Percentiles rank a stretch among this genome's conserved stretches.
These are phyloP conservation scores for Limnephilus rhombicus DNA, from an alignment of 2,888 invertebrate genomes.

Conservation along the genomic window DNA sequence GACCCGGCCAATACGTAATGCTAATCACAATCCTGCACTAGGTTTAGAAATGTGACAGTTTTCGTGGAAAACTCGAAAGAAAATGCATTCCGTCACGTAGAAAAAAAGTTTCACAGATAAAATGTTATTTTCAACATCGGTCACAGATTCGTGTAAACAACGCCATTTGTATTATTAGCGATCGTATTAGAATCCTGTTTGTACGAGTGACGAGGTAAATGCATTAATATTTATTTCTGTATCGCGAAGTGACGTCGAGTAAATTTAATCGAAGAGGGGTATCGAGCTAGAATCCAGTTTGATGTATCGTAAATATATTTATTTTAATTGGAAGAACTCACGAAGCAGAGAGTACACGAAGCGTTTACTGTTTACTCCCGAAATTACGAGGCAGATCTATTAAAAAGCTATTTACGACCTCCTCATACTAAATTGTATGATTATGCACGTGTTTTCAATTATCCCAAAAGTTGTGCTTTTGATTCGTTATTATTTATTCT, in stretches of 20 bases:
- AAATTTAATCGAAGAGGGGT: not conserved
- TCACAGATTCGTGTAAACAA: not conserved
- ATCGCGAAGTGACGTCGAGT: not conserved
- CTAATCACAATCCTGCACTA: slow-evolving; percentile 2
- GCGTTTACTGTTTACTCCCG: slow-evolving; percentile 8
- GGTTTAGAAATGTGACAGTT: not conserved
- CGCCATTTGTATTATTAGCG: not conserved
- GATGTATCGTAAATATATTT: not conserved
- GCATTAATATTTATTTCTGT: not conserved
- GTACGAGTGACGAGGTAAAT: not conserved
- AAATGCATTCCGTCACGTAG: not conserved
- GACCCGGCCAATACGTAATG: slow-evolving; percentile 10
- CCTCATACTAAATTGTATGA: not conserved
- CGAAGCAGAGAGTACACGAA: not conserved
- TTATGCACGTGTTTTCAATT: slow-evolving; percentile 16
- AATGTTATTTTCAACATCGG: not conserved
- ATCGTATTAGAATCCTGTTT: not conserved
- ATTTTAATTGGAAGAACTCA: slow-evolving; percentile 23
- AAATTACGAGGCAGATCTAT: slow-evolving; percentile 26
- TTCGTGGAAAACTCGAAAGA: not conserved
- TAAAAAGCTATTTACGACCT: slow-evolving; percentile 11
- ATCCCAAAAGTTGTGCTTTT: not conserved
- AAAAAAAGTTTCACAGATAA: not conserved
- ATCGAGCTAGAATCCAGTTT: not conserved
- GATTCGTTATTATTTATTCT: slow-evolving; percentile 25